These are phyloP conservation scores for Characodon lateralis DNA, from an alignment of 2,797 vertebrate species.

Conservation along the genomic window DNA sequence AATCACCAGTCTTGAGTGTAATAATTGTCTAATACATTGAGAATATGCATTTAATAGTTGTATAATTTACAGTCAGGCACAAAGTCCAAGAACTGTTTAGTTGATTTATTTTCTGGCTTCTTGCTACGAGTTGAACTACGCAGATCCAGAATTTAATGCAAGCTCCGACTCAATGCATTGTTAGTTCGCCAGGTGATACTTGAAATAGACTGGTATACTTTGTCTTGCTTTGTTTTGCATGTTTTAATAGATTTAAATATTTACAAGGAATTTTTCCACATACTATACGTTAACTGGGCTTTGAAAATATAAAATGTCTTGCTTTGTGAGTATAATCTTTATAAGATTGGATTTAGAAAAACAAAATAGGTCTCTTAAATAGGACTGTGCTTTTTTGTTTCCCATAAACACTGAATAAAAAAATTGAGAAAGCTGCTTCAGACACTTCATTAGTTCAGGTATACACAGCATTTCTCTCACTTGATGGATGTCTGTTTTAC, in stretches of 20 bases:
- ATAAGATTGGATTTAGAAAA: not conserved
- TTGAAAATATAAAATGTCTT: not conserved
- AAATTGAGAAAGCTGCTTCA: conserved; percentile 27
- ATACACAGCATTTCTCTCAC: conserved; percentile 50
- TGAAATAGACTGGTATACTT: not conserved
- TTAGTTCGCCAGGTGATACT: not conserved
- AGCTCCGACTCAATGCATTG: not conserved
- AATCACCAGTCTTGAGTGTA: not conserved
- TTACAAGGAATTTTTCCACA: not conserved
- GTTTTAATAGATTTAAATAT: not conserved
- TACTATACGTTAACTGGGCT: not conserved
- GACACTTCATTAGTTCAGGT: conserved; percentile 38
- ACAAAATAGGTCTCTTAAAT: not conserved
- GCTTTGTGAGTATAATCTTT: not conserved
- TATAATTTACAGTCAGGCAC: no score
- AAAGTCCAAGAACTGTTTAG: no score
- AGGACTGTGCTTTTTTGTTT: not conserved
- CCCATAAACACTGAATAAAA: not conserved
- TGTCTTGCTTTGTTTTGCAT: not conserved
- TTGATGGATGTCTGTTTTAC: conserved; percentile 74
- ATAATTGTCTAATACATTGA: not conserved
- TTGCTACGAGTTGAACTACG: not conserved
- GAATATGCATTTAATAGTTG: not conserved
- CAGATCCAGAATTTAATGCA: not conserved
- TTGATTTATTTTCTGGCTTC: no score